These are phyloP conservation scores for Ptychobarbus kaznakovi DNA, from an alignment of 2,797 vertebrate species.

Conservation along the genomic window DNA sequence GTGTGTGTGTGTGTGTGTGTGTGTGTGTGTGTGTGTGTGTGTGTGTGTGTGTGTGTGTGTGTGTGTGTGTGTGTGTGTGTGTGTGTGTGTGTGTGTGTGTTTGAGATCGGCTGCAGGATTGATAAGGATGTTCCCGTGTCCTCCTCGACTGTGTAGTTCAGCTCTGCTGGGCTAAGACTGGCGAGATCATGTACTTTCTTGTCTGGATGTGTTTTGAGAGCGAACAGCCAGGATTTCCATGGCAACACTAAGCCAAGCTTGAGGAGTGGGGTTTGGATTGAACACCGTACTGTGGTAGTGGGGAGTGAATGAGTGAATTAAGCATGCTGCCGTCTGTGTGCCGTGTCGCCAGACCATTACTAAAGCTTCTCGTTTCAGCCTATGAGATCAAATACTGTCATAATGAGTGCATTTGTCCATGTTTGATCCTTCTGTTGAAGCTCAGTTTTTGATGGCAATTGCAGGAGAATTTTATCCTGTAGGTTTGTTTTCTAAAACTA, in stretches of 20 bases:
- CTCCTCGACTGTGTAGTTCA: constrained; percentile 23
- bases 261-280: constrained; percentile 49
- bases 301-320: constrained; percentile 52
- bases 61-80: not conserved
- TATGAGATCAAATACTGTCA: constrained; percentile 33
- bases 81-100: not conserved
- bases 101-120: not conserved
- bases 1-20: not conserved
- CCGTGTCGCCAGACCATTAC: constrained; percentile 26
- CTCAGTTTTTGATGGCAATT: constrained; percentile 6
- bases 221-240: constrained; percentile 54
- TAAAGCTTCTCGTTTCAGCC: constrained; percentile 31
- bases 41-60: not conserved
- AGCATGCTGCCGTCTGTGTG: constrained; percentile 25
- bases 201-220: constrained; percentile 57
- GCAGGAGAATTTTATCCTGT: not conserved
- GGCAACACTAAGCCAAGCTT: constrained; percentile 53
- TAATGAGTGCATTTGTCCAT: constrained; percentile 40
- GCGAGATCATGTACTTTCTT: constrained; percentile 49
- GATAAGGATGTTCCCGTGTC: constrained; percentile 32
- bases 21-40: not conserved
- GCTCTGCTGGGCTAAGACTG: constrained; percentile 39
- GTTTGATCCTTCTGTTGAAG: constrained; percentile 1
- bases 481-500: not conserved
- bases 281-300: constrained; percentile 28